A percentile compares a stretch with the other conserved stretches of the same genome.
Conservation (phyloP, 2,888 invertebrate species). For the Drosophila robusta region DNA sequence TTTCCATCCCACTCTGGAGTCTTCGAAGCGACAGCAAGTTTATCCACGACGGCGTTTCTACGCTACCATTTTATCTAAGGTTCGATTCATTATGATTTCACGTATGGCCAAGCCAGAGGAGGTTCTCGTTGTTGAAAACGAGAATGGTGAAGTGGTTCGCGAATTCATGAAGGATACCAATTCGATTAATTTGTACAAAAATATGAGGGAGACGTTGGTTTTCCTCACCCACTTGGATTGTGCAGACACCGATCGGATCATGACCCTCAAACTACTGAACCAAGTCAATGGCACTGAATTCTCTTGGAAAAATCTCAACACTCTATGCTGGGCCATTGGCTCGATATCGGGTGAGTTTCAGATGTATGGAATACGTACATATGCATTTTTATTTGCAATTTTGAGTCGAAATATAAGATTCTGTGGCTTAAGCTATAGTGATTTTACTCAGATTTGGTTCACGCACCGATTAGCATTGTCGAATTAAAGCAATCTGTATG, state of each 20-base stretch:
- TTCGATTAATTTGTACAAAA: slow-evolving; percentile 99
- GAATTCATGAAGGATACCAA: slow-evolving; percentile 99
- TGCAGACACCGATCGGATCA: slow-evolving; percentile 98
- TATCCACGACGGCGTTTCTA: slow-evolving; percentile 90
- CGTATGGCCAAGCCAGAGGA: slow-evolving; percentile 99
- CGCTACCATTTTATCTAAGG: slow-evolving; percentile 92
- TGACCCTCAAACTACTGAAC: slow-evolving; percentile 99
- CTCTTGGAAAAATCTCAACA: slow-evolving; percentile 99
- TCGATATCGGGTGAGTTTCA: slow-evolving; percentile 93
- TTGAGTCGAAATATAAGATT: too few relatives aligned
- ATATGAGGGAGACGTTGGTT: slow-evolving; percentile 98
- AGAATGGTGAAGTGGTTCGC: slow-evolving; percentile 99
- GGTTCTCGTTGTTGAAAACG: slow-evolving; percentile 99
- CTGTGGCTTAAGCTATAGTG: too few relatives aligned
- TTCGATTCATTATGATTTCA: slow-evolving; percentile 98
- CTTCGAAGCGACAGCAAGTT: slow-evolving; percentile 80
- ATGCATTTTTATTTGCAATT: too few relatives aligned
- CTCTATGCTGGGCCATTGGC: slow-evolving; percentile 99
- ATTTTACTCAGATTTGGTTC: too few relatives aligned
- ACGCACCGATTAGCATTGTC: too few relatives aligned
- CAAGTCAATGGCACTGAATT: slow-evolving; percentile 99
- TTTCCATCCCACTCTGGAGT: slow-evolving; percentile 85
- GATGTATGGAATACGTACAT: neutral
- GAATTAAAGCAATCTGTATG: too few relatives aligned
- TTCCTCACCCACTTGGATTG: slow-evolving; percentile 99